Evolutionary conservation across 2,113 vertebrate species (phyloP).

Genomic region (Planiliza haematocheilus): DNA sequence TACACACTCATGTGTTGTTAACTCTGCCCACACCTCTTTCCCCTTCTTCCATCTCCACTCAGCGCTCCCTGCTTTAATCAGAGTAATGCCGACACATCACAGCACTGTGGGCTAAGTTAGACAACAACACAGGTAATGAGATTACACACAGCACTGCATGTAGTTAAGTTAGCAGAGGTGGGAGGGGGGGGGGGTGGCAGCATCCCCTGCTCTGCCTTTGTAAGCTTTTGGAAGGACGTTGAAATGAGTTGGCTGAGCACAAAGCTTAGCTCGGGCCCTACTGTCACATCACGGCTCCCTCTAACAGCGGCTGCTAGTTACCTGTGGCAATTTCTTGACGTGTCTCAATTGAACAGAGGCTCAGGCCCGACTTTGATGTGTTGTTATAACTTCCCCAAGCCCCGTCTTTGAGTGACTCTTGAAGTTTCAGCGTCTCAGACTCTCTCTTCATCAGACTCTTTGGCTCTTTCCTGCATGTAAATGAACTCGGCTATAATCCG

Average conservation of each 20-base stretch:
- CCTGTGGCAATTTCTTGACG: constrained; percentile 57
- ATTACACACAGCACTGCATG: constrained; percentile 73
- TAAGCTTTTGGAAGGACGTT: constrained; percentile 72
- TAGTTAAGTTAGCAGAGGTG: constrained; percentile 60
- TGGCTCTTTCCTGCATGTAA: constrained; percentile 60
- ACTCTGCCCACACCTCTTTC: constrained; percentile 51
- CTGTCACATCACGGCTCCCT: constrained; percentile 42
- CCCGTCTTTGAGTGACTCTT: constrained; percentile 46
- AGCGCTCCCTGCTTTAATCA: constrained; percentile 75
- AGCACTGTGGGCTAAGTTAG: constrained; percentile 55
- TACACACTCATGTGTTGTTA: constrained; percentile 32
- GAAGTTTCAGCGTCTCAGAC: constrained; percentile 47
- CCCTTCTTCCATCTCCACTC: constrained; percentile 16
- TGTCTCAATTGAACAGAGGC: constrained; percentile 34
- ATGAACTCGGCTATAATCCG: constrained; percentile 56
- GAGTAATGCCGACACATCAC: constrained; percentile 77
- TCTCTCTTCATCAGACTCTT: constrained; percentile 41
- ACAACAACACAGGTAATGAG: constrained; percentile 73
- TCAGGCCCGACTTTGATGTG: constrained; percentile 57
- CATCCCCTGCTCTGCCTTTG: constrained; percentile 62
- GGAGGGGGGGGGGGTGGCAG: constrained; percentile 28
- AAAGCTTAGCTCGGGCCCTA: constrained; percentile 27
- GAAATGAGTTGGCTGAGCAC: constrained; percentile 57
- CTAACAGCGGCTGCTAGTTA: constrained; percentile 51
- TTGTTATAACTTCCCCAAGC: constrained; percentile 42